Evolutionary conservation across 2,888 invertebrate genomes (phyloP).

Genomic region (Hypolimnas misippus): DNA sequence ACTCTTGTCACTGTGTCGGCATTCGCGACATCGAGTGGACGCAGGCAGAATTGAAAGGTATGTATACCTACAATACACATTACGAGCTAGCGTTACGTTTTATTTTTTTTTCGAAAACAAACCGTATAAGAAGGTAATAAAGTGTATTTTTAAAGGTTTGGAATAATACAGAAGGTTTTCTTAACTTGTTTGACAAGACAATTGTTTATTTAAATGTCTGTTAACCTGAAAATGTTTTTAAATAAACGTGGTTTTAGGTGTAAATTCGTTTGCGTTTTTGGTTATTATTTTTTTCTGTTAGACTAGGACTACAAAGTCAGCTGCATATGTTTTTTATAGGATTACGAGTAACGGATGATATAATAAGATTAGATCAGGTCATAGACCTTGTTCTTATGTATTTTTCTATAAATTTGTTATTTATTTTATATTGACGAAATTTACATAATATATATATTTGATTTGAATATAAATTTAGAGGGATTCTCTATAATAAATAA

Average conservation of each 20-base stretch:
- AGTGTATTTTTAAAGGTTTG: background rate
- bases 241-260: background rate
- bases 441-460: conserved; percentile 5
- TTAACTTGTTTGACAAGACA: conserved; percentile 5
- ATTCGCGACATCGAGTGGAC: conserved; percentile 45
- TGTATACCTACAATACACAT: conserved; percentile 23
- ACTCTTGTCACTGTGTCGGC: conserved; percentile 43
- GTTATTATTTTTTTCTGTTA: background rate
- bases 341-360: conserved; percentile 18
- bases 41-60: conserved; percentile 40
- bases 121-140: background rate
- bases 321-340: conserved; percentile 8
- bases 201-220: conserved; percentile 1
- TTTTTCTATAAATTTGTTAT: background rate
- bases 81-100: conserved; percentile 4
- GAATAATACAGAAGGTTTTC: background rate
- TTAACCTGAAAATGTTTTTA: conserved; percentile 2
- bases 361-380: conserved; percentile 14
- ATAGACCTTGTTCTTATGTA: background rate
- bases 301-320: background rate
- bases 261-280: background rate
- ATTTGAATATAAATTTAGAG: conserved; percentile 2
- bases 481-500: too few species aligned
- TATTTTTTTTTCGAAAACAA: background rate
- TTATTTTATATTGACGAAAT: conserved; percentile 1